Conservation (phyloP, 2,113 vertebrate species). For the Odobenus rosmarus region DNA sequence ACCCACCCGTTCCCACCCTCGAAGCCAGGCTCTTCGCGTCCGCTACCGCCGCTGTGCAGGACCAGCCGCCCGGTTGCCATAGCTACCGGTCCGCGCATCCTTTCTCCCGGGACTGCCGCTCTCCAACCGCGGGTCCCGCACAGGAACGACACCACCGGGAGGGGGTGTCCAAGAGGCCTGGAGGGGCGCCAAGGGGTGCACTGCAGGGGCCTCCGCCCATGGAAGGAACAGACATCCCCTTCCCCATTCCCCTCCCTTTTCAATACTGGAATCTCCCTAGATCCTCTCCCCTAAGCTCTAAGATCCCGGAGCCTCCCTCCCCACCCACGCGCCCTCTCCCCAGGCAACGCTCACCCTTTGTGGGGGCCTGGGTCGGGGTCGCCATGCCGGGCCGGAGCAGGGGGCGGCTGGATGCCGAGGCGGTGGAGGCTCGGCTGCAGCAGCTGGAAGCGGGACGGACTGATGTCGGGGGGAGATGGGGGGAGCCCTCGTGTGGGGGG, state of each 20-base stretch:
- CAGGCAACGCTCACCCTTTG: constrained; percentile 69
- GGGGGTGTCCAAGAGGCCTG: neutral
- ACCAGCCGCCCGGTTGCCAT: constrained; percentile 75
- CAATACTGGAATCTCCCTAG: neutral
- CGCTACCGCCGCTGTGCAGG: constrained; percentile 31
- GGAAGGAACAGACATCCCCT: neutral
- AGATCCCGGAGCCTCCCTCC: neutral
- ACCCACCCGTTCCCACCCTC: constrained; percentile 15
- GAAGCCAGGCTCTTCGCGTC: neutral
- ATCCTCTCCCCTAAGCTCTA: neutral
- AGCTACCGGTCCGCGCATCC: constrained; percentile 73
- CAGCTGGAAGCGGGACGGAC: constrained; percentile 73
- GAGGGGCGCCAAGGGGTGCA: neutral
- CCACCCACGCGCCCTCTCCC: neutral
- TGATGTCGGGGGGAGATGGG: constrained; percentile 41
- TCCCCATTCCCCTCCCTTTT: neutral
- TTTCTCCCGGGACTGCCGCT: constrained; percentile 61
- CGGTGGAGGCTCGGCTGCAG: constrained; percentile 63
- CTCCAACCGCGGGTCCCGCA: constrained; percentile 46
- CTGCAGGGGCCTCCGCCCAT: neutral
- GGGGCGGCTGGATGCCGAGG: constrained; percentile 56
- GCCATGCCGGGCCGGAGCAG: constrained; percentile 70
- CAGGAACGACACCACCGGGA: neutral
- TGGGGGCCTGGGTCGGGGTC: constrained; percentile 76
- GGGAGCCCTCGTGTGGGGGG: constrained; percentile 73